Evolutionary conservation across 1,140 invertebrate genomes (phyloP).

Genomic region (Eupeodes corollae): DNA sequence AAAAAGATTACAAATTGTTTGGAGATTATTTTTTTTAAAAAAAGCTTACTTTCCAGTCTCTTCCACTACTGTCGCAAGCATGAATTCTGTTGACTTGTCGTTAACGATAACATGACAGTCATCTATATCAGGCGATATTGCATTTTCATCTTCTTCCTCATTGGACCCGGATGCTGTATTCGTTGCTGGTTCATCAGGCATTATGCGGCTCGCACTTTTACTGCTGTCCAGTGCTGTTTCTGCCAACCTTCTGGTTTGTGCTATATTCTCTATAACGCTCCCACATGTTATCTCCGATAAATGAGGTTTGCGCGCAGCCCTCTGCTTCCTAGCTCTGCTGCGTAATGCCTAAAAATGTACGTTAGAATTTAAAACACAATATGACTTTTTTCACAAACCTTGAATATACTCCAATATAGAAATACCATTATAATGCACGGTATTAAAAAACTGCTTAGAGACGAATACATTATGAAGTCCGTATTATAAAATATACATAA

Average conservation of each 20-base stretch:
- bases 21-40: too few species aligned
- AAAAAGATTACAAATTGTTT: too few species aligned
- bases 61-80: conserved; percentile 70
- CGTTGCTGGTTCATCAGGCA: conserved; percentile 61
- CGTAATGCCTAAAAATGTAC: conserved; percentile 47
- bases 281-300: conserved; percentile 59
- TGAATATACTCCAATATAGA: conserved; percentile 97
- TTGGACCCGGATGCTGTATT: conserved; percentile 85
- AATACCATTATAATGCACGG: conserved; percentile 98
- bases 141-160: conserved; percentile 69
- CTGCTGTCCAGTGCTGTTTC: conserved; percentile 64
- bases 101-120: conserved; percentile 78
- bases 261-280: conserved; percentile 80
- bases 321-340: conserved; percentile 69
- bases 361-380: neutral
- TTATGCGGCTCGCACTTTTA: conserved; percentile 44
- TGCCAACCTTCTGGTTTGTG: conserved; percentile 65
- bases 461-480: conserved; percentile 96
- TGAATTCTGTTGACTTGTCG: conserved; percentile 80
- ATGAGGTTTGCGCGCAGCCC: conserved; percentile 60
- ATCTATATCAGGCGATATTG: conserved; percentile 45
- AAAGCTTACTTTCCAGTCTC: conserved; percentile 61
- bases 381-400: conserved; percentile 45
- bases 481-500: conserved; percentile 94
- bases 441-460: conserved; percentile 96